phyloP scores from a whole-genome alignment of 1,140 invertebrate species.

The Drosophila simulans region DNA sequence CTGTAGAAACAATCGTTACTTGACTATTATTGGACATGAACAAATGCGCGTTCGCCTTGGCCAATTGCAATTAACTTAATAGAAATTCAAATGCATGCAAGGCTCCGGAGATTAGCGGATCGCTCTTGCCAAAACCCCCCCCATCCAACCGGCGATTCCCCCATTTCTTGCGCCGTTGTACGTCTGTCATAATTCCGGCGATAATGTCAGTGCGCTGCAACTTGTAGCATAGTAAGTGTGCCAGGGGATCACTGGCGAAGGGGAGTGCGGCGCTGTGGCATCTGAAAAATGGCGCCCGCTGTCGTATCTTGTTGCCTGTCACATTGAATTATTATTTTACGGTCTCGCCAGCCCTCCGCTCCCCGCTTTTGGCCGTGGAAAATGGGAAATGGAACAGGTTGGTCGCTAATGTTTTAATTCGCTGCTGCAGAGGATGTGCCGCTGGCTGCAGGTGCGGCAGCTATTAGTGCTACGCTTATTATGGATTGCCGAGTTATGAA shows the following conservation, averaged over 20 bases:
- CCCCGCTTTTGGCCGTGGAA: not conserved
- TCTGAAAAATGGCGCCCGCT: constrained; percentile 76
- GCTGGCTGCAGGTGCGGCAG: constrained; percentile 37
- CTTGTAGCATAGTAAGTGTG: constrained; percentile 46
- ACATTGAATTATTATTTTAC: constrained; percentile 83
- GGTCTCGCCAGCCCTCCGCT: constrained; percentile 26
- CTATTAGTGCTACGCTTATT: constrained; percentile 46
- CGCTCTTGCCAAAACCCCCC: not conserved
- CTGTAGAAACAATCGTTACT: constrained; percentile 57
- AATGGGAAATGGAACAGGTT: constrained; percentile 66
- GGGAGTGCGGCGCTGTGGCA: constrained; percentile 29
- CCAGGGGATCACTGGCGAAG: constrained; percentile 34
- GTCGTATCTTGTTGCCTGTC: constrained; percentile 74
- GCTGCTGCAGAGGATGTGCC: constrained; percentile 45
- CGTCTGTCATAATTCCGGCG: constrained; percentile 72
- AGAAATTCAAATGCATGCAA: constrained; percentile 75
- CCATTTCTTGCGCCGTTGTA: constrained; percentile 40
- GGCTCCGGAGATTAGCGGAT: constrained; percentile 59
- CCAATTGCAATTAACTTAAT: constrained; percentile 73
- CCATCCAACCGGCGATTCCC: not conserved
- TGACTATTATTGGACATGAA: constrained; percentile 58
- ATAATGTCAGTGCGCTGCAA: constrained; percentile 58
- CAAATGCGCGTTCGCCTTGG: constrained; percentile 46
- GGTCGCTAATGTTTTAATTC: constrained; percentile 68
- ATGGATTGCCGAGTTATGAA: constrained; percentile 31